phyloP scores from a whole-genome alignment of 2,113 vertebrate genomes.

The Accipiter virgatus region DNA sequence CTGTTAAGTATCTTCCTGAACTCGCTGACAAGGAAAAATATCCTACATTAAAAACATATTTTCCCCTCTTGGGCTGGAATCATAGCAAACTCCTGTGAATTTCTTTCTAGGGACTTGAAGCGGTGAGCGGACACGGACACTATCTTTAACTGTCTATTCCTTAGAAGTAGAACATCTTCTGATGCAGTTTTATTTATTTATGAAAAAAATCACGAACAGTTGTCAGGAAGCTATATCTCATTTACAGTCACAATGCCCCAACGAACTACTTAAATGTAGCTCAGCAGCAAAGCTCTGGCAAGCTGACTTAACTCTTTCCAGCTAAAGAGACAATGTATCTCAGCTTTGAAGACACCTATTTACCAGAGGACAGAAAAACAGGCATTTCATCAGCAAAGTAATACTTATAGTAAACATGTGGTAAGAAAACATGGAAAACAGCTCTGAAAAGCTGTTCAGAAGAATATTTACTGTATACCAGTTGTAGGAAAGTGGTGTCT shows the following conservation, averaged over 20 bases:
- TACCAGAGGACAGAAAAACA: background rate
- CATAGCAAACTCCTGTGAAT: background rate
- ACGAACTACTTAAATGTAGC: slow-evolving; percentile 55
- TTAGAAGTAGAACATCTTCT: slow-evolving; percentile 53
- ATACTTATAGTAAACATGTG: background rate
- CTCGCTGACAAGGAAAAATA: slow-evolving; percentile 17
- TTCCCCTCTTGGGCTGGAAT: slow-evolving; percentile 33
- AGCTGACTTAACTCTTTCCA: slow-evolving; percentile 52
- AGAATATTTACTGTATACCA: slow-evolving; percentile 11
- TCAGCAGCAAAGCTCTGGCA: slow-evolving; percentile 27
- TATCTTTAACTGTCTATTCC: slow-evolving; percentile 59
- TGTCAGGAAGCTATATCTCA: slow-evolving; percentile 54
- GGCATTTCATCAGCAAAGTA: background rate
- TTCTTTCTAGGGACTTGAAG: background rate
- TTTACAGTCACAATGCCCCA: slow-evolving; percentile 57
- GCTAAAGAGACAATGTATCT: background rate
- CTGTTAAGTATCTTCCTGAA: slow-evolving; percentile 25
- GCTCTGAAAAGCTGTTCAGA: background rate
- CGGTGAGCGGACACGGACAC: no score
- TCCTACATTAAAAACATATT: slow-evolving; percentile 36
- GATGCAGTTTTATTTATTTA: slow-evolving; percentile 71
- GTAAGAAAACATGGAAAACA: background rate
- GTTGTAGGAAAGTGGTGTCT: background rate
- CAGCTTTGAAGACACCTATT: background rate
- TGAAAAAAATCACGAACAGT: slow-evolving; percentile 56